A percentile compares a stretch with the other conserved stretches of the same genome.
Evolutionary conservation across 2,888 invertebrate genomes (phyloP).

Genomic region (Oscheius myriophilus): DNA sequence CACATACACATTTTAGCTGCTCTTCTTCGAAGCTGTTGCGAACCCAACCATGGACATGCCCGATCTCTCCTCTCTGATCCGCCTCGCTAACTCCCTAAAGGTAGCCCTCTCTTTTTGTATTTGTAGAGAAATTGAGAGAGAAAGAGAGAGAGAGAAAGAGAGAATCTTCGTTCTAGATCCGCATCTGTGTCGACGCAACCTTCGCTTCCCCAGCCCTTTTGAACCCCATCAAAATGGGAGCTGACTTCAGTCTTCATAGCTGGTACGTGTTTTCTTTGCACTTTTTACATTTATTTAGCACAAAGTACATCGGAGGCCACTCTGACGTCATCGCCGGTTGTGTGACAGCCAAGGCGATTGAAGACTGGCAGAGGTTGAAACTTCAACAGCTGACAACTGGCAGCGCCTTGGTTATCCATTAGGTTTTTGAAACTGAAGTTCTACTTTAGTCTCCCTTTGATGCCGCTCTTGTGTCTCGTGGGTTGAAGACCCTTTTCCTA

Average conservation of each 20-base stretch:
- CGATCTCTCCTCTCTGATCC: constrained; percentile 69
- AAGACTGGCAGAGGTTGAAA: constrained; percentile 54
- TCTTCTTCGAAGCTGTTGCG: constrained; percentile 72
- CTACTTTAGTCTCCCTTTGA: constrained; percentile 46
- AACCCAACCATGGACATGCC: constrained; percentile 71
- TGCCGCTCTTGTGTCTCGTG: constrained; percentile 51
- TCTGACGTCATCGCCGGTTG: constrained; percentile 72
- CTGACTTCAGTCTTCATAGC: constrained; percentile 71
- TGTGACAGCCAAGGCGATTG: constrained; percentile 38
- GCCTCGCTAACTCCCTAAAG: constrained; percentile 38
- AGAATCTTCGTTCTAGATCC: constrained; percentile 30
- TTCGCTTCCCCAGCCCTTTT: constrained; percentile 71
- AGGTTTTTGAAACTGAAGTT: neutral
- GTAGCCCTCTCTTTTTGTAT: constrained; percentile 10
- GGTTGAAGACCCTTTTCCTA: constrained; percentile 56
- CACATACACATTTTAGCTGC: constrained; percentile 16
- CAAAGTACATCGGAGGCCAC: constrained; percentile 73
- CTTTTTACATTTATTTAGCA: constrained; percentile 51
- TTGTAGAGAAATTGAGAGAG: no score
- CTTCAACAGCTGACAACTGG: constrained; percentile 52
- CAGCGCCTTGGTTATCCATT: constrained; percentile 32
- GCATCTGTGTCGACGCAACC: constrained; percentile 71
- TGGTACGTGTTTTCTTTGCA: constrained; percentile 56
- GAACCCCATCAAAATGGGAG: constrained; percentile 70
- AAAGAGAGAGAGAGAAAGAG: neutral